These are phyloP conservation scores for Coilia nasus DNA, from an alignment of 2,797 vertebrate species.

Conservation along the genomic window DNA sequence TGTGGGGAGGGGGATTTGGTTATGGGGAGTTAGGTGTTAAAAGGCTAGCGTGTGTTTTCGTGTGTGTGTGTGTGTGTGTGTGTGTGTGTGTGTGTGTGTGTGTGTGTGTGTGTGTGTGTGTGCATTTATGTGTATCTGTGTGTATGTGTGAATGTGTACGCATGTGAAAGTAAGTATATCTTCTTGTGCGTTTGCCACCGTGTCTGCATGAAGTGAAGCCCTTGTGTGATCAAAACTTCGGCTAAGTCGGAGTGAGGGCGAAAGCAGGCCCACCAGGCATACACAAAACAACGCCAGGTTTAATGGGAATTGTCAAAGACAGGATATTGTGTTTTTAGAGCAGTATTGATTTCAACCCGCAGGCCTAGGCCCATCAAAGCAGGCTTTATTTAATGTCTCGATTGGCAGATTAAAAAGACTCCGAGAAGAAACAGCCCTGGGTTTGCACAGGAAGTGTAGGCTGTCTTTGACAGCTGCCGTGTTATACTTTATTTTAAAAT, in stretches of 20 bases:
- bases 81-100: not conserved
- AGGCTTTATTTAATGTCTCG: constrained; percentile 62
- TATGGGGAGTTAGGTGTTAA: too few relatives aligned
- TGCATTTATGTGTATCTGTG: not conserved
- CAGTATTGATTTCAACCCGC: constrained; percentile 39
- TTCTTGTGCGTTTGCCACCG: not conserved
- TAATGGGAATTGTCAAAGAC: constrained; percentile 40
- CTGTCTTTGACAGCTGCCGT: constrained; percentile 67
- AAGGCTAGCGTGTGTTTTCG: not conserved
- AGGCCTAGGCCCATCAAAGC: not conserved
- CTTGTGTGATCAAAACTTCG: not conserved
- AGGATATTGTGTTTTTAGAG: constrained; percentile 48
- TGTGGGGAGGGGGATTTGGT: not conserved
- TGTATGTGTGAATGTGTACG: not conserved
- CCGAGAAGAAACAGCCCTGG: constrained; percentile 69
- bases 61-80: constrained; percentile 22
- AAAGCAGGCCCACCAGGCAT: not conserved
- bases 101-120: not conserved
- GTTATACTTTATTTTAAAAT: constrained; percentile 49
- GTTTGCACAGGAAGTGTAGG: constrained; percentile 66
- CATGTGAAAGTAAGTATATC: not conserved
- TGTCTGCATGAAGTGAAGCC: not conserved
- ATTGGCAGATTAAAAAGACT: constrained; percentile 42
- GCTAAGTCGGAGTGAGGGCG: not conserved
- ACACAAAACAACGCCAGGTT: constrained; percentile 10